Evolutionary conservation across 2,888 invertebrate species (phyloP), one percentile per base, ranked within the genome.

Genomic region (Drosophila mayaguana): DNA sequence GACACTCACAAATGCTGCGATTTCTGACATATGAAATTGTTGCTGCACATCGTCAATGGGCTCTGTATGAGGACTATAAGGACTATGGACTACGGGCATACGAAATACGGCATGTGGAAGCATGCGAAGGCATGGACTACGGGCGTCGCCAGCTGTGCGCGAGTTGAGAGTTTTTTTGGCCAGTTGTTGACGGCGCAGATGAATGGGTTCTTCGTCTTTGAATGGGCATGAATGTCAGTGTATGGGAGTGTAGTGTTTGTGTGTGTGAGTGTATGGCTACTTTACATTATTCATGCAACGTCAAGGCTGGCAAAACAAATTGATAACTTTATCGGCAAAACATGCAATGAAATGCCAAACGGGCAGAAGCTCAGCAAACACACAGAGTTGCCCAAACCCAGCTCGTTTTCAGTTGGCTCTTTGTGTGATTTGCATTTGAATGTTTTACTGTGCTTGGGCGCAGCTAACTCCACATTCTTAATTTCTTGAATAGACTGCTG

Each of bases 271-370:
- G 45, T 72, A 36, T 77, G 74, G 77, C 60, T 66, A 73, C 81
- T 88, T 87, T 90, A 80, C 90, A 90, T 90, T 91, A 90, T 90
- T 91, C 91, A 90, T 82, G 84, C 78, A 82, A 85, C 89, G 85
- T 88, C 91, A 90, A 87, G 91, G 81, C 81, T 83, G 81, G 81
- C 83, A 87, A 91, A 91, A 90, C 91, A 90, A 90, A 90, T 90
- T 90, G 90, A 91, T 90, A 90, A 90, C 91, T 91, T 91, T 90
- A 91, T 91, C 91, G 91, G 85, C 84, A 89, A 91, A 90, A 91
- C 90, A 90, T 89, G 88, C 90, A 75, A 90, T 89, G 91, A 89
- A 88, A 88, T 70, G 80, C 86, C 86, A 84, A 84, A 89, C 74
- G 76, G 79, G 70, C 68, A 80, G 70, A 46, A 18, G 28, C 48